Conservation (phyloP, 1,140 invertebrate genomes). For the Heliothis subflexa region DNA sequence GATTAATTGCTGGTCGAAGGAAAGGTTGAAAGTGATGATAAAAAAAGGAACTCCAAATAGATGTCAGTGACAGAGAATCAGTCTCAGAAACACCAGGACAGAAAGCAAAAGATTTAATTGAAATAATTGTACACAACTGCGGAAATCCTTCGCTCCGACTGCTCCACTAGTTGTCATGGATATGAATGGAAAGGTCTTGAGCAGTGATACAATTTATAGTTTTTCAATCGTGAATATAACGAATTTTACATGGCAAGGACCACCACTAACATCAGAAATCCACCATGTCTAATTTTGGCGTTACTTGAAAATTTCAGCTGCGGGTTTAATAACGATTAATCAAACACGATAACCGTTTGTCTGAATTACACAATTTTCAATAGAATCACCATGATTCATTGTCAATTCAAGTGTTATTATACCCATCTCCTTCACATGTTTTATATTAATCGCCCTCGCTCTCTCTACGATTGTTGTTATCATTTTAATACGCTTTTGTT, state of each 20-base stretch:
- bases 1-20: too few relatives aligned
- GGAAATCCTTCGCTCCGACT: too few relatives aligned
- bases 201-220: constrained; percentile 19
- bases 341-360: constrained; percentile 10
- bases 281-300: constrained; percentile 1
- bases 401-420: constrained; percentile 67
- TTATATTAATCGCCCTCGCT: constrained; percentile 52
- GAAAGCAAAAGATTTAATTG: too few relatives aligned
- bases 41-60: too few relatives aligned
- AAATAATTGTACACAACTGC: too few relatives aligned
- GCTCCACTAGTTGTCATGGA: too few relatives aligned
- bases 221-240: constrained; percentile 12
- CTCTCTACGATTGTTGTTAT: constrained; percentile 52
- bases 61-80: too few relatives aligned
- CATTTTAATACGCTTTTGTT: constrained; percentile 59
- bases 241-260: constrained; percentile 33
- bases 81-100: too few relatives aligned
- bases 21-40: too few relatives aligned
- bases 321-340: constrained; percentile 14
- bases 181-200: constrained; percentile 4
- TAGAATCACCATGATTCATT: constrained; percentile 62
- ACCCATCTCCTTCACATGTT: constrained; percentile 48
- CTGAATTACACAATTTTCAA: constrained; percentile 45
- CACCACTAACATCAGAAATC: not conserved
- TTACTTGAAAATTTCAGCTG: constrained; percentile 7